A percentile compares a stretch with the other conserved stretches of the same genome.
Evolutionary conservation across 1,140 invertebrate species (phyloP).

Genomic region (Araneus ventricosus): DNA sequence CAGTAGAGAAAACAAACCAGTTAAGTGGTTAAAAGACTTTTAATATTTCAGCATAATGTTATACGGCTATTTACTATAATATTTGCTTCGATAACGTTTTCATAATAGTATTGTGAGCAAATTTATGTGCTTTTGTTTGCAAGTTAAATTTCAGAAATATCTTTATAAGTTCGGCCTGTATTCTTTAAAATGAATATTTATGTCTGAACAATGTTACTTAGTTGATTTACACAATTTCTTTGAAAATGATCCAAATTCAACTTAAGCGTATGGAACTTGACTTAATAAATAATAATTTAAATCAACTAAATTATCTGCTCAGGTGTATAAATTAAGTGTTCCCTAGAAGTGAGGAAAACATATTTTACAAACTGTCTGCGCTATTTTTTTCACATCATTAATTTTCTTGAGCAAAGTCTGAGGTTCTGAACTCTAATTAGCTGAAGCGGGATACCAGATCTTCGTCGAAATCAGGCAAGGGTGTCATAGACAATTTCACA

Average conservation of each 20-base stretch:
- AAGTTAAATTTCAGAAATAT: no score
- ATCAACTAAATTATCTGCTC: neutral
- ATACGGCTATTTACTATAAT: no score
- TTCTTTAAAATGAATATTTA: no score
- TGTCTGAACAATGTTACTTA: no score
- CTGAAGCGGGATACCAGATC: neutral
- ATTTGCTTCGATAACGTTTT: no score
- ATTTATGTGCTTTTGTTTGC: no score
- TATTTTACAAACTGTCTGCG: neutral
- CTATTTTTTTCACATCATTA: neutral
- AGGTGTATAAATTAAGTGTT: neutral
- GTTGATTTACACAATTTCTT: neutral
- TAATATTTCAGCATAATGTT: no score
- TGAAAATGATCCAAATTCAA: neutral
- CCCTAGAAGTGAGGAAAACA: neutral
- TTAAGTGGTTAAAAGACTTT: no score
- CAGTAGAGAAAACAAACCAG: no score
- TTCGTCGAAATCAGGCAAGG: neutral
- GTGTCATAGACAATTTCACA: neutral
- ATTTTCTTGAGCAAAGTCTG: neutral
- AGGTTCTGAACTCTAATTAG: slow-evolving; percentile 17
- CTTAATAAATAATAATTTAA: slow-evolving; percentile 4
- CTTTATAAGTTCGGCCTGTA: no score
- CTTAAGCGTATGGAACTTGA: neutral
- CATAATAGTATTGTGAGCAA: no score